Conservation (phyloP, 2,113 vertebrate genomes). For the Cyprinodon brontotheroides region DNA sequence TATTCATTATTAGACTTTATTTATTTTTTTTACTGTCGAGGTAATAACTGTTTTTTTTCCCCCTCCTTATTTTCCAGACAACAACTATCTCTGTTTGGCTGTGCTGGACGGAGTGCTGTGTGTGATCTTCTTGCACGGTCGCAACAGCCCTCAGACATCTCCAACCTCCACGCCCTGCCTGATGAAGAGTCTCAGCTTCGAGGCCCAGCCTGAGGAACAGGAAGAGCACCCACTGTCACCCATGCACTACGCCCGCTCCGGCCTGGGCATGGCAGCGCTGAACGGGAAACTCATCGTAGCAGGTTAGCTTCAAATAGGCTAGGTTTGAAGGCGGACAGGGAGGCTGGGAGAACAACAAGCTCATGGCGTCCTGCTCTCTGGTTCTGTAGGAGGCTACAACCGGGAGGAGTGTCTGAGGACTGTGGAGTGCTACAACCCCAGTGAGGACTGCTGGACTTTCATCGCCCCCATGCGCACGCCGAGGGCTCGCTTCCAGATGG, state of each 20-base stretch:
- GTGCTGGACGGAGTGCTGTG: conserved; percentile 93
- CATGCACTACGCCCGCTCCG: conserved; percentile 96
- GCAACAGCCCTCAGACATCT: conserved; percentile 93
- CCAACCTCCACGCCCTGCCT: conserved; percentile 92
- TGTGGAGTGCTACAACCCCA: conserved; percentile 94
- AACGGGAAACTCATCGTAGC: conserved; percentile 89
- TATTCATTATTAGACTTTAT: conserved; percentile 7
- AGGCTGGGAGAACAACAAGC: too few relatives aligned
- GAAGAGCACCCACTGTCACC: conserved; percentile 90
- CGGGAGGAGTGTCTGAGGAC: conserved; percentile 96
- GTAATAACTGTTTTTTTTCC: not conserved
- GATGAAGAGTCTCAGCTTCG: conserved; percentile 95
- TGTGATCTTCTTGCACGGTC: conserved; percentile 96
- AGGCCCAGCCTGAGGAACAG: conserved; percentile 84
- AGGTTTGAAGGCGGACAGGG: too few relatives aligned
- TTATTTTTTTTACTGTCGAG: not conserved
- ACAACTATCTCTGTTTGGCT: conserved; percentile 94
- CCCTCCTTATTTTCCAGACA: conserved; percentile 74
- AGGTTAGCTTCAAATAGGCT: conserved; percentile 73
- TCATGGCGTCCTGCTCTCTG: not conserved
- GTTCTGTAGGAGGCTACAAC: conserved; percentile 91
- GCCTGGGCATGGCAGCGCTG: conserved; percentile 90
- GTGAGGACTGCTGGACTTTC: conserved; percentile 91
- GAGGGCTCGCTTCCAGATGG: conserved; percentile 98
- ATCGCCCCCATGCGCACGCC: conserved; percentile 96